Conservation (phyloP, 2,797 vertebrate genomes). For the Parotocinclus haroldoi region DNA sequence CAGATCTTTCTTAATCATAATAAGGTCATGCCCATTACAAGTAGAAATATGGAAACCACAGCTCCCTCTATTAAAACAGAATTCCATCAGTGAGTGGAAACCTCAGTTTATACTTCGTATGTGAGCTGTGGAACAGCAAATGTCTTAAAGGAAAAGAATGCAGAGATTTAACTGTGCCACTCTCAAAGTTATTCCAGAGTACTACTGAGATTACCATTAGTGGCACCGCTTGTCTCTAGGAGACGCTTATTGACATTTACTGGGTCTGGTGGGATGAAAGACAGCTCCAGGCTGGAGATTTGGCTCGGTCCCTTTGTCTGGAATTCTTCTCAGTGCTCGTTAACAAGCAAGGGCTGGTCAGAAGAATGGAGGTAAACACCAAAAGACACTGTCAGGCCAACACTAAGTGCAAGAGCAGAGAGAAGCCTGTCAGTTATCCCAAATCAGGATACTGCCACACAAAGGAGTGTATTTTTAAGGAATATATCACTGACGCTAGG, state of each 20-base stretch:
- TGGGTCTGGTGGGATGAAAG: slow-evolving; percentile 19
- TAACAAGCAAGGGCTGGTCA: slow-evolving; percentile 3
- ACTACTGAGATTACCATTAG: slow-evolving; percentile 15
- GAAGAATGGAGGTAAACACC: slow-evolving; percentile 5
- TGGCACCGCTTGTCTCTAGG: slow-evolving; percentile 19
- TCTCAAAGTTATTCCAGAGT: slow-evolving; percentile 15
- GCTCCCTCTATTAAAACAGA: no score
- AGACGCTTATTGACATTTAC: slow-evolving; percentile 33
- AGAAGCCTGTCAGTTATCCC: not conserved
- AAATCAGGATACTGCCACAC: not conserved
- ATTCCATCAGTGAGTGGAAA: not conserved
- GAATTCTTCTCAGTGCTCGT: not conserved
- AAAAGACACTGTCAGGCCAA: not conserved
- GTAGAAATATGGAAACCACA: no score
- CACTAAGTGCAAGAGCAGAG: not conserved
- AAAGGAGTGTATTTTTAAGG: no score
- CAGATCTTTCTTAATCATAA: no score
- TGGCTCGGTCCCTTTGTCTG: slow-evolving; percentile 13
- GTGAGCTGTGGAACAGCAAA: not conserved
- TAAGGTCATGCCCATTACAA: no score
- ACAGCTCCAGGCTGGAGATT: slow-evolving; percentile 7
- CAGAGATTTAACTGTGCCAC: not conserved
- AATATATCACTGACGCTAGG: no score
- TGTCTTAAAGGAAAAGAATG: slow-evolving; percentile 13
- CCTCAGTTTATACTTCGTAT: slow-evolving; percentile 3